These are phyloP conservation scores for Drosophila algonquin DNA, from an alignment of 2,888 invertebrate genomes.

Conservation along the genomic window DNA sequence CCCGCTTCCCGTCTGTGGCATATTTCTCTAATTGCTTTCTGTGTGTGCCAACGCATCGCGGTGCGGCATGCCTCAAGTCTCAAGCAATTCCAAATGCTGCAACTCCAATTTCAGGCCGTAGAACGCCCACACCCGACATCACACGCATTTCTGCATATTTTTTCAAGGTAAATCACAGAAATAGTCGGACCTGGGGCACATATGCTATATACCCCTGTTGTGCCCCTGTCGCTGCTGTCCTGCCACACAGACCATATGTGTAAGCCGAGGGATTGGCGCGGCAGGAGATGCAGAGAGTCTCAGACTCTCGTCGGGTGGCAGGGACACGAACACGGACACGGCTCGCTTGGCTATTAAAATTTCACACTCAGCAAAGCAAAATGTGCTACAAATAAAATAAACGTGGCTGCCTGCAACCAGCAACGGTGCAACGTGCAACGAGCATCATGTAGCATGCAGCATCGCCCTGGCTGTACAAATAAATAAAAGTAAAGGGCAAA, in stretches of 20 bases:
- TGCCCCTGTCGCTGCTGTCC: constrained; percentile 34
- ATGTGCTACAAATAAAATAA: constrained; percentile 77
- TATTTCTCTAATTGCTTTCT: constrained; percentile 42
- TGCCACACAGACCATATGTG: constrained; percentile 61
- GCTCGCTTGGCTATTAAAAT: constrained; percentile 80
- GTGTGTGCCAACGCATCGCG: constrained; percentile 18
- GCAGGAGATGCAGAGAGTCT: constrained; percentile 13
- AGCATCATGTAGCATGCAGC: constrained; percentile 32
- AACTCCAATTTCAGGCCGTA: constrained; percentile 38
- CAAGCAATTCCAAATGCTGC: constrained; percentile 2
- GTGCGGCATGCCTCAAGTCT: neutral
- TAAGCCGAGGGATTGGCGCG: constrained; percentile 7
- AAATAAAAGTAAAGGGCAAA: constrained; percentile 74
- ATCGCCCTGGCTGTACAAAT: constrained; percentile 64
- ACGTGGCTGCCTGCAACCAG: constrained; percentile 56
- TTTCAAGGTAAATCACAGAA: constrained; percentile 74
- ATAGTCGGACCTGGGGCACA: constrained; percentile 56
- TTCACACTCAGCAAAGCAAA: constrained; percentile 78
- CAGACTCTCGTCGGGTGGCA: constrained; percentile 13
- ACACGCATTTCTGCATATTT: constrained; percentile 45
- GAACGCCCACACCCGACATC: constrained; percentile 35
- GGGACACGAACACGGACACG: constrained; percentile 66
- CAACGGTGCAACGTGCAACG: constrained; percentile 31
- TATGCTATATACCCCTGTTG: constrained; percentile 22
- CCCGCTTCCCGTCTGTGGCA: constrained; percentile 1